Percentiles rank a stretch among this genome's conserved stretches.
These are phyloP conservation scores for Axinella damicornis DNA, from an alignment of 37 sponge, comb jelly and placozoan genomes.

Conservation along the genomic window DNA sequence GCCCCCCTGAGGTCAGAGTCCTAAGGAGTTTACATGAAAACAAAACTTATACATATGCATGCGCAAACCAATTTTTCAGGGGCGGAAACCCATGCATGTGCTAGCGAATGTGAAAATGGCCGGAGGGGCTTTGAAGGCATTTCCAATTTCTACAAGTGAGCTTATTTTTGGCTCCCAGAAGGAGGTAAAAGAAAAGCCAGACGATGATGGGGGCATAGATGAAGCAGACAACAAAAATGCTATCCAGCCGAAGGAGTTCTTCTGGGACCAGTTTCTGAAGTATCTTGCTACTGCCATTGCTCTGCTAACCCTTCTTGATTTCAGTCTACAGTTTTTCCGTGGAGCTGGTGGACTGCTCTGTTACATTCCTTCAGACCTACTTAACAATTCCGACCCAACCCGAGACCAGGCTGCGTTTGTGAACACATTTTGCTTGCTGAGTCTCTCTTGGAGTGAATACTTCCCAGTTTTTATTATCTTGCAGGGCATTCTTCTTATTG, in stretches of 20 bases:
- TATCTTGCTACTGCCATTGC: conserved; percentile 14
- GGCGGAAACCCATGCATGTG: too few species aligned
- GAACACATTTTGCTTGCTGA: conserved; percentile 47
- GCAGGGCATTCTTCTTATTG: conserved; percentile 42
- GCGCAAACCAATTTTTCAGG: too few species aligned
- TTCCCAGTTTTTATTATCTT: conserved; percentile 43
- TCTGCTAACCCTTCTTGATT: conserved; percentile 20
- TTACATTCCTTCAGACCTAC: neutral
- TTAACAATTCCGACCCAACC: neutral
- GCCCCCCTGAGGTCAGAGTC: too few species aligned
- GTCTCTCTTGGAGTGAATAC: conserved; percentile 37
- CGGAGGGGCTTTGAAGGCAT: too few species aligned
- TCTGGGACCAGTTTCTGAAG: conserved; percentile 34
- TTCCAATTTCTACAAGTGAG: too few species aligned
- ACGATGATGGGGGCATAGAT: too few species aligned
- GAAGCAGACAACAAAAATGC: too few species aligned
- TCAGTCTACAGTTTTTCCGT: conserved; percentile 10
- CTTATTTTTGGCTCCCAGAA: too few species aligned
- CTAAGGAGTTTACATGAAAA: too few species aligned
- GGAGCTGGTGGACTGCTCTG: neutral
- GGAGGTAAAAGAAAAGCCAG: too few species aligned
- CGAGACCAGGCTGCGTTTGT: conserved; percentile 30
- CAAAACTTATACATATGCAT: too few species aligned
- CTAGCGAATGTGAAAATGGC: too few species aligned
- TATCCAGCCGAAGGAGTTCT: conserved; percentile 6